Percentiles rank a stretch among this genome's conserved stretches.
Conservation (phyloP, 1,140 invertebrate species). For the Sesamia nonagrioides region DNA sequence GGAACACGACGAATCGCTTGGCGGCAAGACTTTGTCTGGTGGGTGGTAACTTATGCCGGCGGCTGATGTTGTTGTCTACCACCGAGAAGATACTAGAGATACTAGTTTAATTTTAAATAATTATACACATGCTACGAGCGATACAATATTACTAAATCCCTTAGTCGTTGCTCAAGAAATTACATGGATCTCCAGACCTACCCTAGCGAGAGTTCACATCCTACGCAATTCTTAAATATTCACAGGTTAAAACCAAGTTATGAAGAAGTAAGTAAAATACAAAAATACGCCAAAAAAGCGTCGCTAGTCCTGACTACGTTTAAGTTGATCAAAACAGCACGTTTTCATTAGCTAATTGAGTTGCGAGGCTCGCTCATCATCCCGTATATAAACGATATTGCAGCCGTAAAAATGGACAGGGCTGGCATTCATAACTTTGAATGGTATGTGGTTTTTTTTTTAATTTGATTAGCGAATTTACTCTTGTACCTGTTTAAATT, state of each 20-base stretch:
- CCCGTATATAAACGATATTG: constrained; percentile 54
- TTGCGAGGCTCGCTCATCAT: constrained; percentile 59
- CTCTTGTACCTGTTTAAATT: background rate
- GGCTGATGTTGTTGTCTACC: too few species aligned
- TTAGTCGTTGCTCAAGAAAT: background rate
- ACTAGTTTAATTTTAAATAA: too few species aligned
- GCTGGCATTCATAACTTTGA: constrained; percentile 45
- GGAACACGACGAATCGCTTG: too few species aligned
- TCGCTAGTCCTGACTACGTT: constrained; percentile 58
- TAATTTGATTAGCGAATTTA: background rate
- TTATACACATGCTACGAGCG: too few species aligned
- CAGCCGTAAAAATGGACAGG: constrained; percentile 58
- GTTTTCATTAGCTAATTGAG: constrained; percentile 83
- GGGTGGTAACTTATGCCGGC: too few species aligned
- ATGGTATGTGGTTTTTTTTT: background rate
- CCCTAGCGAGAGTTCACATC: background rate
- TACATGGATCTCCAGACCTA: background rate
- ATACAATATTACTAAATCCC: background rate
- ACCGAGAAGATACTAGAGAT: too few species aligned
- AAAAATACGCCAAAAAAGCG: constrained; percentile 48
- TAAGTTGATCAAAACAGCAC: constrained; percentile 68
- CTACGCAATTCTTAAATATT: constrained; percentile 4
- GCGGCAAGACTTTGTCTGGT: too few species aligned
- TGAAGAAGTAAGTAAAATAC: constrained; percentile 27
- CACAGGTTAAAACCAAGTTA: constrained; percentile 18